Base-by-base conservation (phyloP, 1,140 invertebrate species). In the Diachasma alloeum region DNA sequence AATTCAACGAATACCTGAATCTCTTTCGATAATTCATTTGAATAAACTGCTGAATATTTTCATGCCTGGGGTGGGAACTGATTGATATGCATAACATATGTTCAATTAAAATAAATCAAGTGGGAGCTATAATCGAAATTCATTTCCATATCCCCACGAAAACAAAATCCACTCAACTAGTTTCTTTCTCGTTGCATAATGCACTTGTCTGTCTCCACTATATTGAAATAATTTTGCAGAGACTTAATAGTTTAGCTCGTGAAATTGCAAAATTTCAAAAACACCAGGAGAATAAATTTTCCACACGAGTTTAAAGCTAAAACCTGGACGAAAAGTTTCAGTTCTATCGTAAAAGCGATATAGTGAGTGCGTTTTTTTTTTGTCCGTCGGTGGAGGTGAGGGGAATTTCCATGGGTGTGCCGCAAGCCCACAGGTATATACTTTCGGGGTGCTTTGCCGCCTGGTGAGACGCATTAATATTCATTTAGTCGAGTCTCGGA, bases 381-480 rank as follows among this genome's bases (percentile, higher is more conserved):
- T 37, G 19, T 13, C 37, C 4, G 67, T 10, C 26, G 24, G 17
- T 68, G 5, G 19, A 17, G 39, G 11, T 42, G 26, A 36, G 24
- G 53, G 56, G n/a, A 26, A 31, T 31, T 48, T 75, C 26, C 36
- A 70, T 53, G 66, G 48, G 67, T 75, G 26, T 70, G 31, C 48
- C 67, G 15, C 66, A 36, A 39, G 42, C 46, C 74, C 67, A 53
- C 66, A 70, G 46, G 17, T 48, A 68, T 19, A 37, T 36, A 37
- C 36, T 68, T 48, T 24, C 26, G 77, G 46, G 72, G 72, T 46
- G 42, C 70, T 44, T 48, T 77, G 24, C 26, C 53, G 19, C 75
- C 44, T 77, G 56, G 80, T 76, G 74, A 74, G 72, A 78, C 74
- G 68, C 83, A 85, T 84, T 84, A 84, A 84, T 85, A 85, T 85